Evolutionary conservation across 2,888 invertebrate species (phyloP).

Genomic region (Pseudococcus viburni): DNA sequence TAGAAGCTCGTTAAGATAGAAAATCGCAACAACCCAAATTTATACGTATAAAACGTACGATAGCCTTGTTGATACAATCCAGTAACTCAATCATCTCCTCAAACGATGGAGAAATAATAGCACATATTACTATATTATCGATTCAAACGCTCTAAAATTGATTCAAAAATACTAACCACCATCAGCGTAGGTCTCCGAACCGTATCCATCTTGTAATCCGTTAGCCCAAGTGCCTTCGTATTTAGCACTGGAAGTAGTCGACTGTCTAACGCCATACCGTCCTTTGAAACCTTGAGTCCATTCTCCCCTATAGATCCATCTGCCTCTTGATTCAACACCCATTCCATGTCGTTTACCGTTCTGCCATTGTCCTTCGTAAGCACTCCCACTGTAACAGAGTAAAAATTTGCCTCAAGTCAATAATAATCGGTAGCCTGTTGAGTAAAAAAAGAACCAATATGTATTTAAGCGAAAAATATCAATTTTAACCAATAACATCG

Average conservation of each 20-base stretch:
- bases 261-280: constrained; percentile 96
- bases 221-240: constrained; percentile 99
- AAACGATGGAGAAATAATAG: no score
- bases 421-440: constrained; percentile 6
- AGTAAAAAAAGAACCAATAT: constrained; percentile 1
- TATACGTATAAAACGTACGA: no score
- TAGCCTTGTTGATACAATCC: no score
- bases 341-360: constrained; percentile 98
- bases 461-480: constrained; percentile 37
- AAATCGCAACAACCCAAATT: no score
- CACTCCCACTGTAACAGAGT: constrained; percentile 85
- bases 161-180: constrained; percentile 82
- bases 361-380: constrained; percentile 99
- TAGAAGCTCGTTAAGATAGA: no score
- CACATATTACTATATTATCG: background rate
- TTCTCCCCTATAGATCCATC: constrained; percentile 98
- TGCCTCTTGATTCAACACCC: constrained; percentile 96
- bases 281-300: constrained; percentile 99
- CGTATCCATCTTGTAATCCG: constrained; percentile 99
- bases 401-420: constrained; percentile 8
- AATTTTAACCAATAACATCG: constrained; percentile 31
- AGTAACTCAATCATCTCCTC: no score
- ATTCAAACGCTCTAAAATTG: background rate
- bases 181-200: constrained; percentile 99
- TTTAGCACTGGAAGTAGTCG: constrained; percentile 93